These are phyloP conservation scores for Phoxinus phoxinus DNA, from an alignment of 2,113 vertebrate species.

Conservation along the genomic window DNA sequence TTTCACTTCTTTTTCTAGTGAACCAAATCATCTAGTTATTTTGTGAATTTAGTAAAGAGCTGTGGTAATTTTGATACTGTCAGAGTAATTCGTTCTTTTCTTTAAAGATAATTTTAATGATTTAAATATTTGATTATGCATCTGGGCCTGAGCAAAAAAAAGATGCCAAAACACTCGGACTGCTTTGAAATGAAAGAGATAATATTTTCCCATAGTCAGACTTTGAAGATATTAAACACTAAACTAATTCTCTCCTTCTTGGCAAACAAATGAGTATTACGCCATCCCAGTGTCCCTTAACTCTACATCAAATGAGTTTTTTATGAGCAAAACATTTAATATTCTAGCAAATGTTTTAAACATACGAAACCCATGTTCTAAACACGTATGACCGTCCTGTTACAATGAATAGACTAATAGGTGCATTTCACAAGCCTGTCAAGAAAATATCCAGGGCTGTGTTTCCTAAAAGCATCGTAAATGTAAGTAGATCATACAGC, in stretches of 20 bases:
- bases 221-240: slow-evolving; percentile 34
- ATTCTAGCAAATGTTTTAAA: slow-evolving; percentile 4
- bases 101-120: not conserved
- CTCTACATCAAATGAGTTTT: slow-evolving; percentile 12
- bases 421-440: not conserved
- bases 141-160: not conserved
- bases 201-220: not conserved
- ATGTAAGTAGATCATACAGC: not conserved
- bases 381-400: not conserved
- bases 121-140: slow-evolving; percentile 12
- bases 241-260: slow-evolving; percentile 12
- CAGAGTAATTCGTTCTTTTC: not conserved
- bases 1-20: not conserved
- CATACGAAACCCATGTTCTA: not conserved
- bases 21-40: not conserved
- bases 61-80: not conserved
- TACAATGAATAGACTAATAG: not conserved
- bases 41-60: not conserved
- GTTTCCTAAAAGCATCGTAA: not conserved
- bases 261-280: not conserved
- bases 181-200: not conserved
- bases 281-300: slow-evolving; percentile 7
- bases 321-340: not conserved
- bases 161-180: not conserved
- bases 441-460: not conserved